These are phyloP conservation scores for Oenanthe melanoleuca DNA, from an alignment of 2,113 vertebrate genomes.

Conservation along the genomic window DNA sequence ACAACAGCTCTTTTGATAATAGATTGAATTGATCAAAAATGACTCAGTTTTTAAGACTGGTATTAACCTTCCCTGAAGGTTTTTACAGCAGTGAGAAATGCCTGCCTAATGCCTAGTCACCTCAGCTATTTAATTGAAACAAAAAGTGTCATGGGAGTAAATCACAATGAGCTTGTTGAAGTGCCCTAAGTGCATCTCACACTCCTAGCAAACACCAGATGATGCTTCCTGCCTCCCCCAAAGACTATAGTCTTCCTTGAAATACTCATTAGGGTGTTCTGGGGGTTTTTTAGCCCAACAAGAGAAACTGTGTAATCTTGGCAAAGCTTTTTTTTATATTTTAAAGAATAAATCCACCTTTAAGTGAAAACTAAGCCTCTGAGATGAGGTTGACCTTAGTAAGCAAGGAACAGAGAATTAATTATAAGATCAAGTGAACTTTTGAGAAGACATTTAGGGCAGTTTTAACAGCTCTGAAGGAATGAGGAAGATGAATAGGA, in stretches of 20 bases:
- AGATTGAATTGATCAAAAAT: neutral
- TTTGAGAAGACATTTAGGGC: neutral
- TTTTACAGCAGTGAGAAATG: neutral
- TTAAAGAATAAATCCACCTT: neutral
- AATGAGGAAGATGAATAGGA: neutral
- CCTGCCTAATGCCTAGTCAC: neutral
- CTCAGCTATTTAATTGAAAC: neutral
- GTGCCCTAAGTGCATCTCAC: neutral
- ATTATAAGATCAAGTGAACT: slow-evolving; percentile 13
- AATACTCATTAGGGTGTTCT: neutral
- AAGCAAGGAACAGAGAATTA: neutral
- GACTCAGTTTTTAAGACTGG: neutral
- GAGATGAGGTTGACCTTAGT: neutral
- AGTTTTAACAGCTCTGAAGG: neutral
- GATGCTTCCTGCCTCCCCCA: neutral
- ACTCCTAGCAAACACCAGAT: neutral
- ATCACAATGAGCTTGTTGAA: neutral
- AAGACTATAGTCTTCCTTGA: neutral
- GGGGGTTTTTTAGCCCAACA: neutral
- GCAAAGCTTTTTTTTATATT: neutral
- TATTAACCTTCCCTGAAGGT: neutral
- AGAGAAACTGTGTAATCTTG: neutral
- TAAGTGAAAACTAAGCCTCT: slow-evolving; percentile 1
- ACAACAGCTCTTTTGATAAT: neutral
- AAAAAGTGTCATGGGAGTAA: neutral